Conservation (phyloP, 2,888 invertebrate species). For the Aleiodes alternator region DNA sequence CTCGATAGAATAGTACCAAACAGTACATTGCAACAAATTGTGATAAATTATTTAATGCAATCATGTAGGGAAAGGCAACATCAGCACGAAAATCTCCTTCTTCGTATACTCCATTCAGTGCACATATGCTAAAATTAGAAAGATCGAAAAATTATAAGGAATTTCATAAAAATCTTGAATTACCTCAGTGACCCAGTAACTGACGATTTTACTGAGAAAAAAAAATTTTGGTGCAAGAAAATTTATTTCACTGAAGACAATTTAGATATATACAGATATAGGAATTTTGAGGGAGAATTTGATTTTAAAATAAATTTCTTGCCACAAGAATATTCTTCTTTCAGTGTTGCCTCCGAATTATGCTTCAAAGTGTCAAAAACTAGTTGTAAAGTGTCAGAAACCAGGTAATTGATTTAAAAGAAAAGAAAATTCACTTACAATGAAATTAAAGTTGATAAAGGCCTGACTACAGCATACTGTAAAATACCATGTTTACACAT, state of each 20-base stretch:
- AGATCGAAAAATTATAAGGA: not conserved
- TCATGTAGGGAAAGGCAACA: conserved; percentile 93
- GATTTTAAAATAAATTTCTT: no score
- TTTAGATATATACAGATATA: no score
- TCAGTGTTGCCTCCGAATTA: no score
- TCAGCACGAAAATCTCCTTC: conserved; percentile 92
- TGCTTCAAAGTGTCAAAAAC: no score
- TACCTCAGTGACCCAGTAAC: not conserved
- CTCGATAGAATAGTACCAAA: conserved; percentile 93
- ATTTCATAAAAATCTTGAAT: no score
- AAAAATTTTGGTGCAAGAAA: not conserved
- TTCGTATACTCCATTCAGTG: conserved; percentile 89
- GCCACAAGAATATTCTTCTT: no score
- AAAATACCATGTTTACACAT: conserved; percentile 97
- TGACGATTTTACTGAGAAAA: conserved; percentile 9
- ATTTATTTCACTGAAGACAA: no score
- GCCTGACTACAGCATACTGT: conserved; percentile 95
- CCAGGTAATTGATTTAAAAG: not conserved
- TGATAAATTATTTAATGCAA: conserved; percentile 92
- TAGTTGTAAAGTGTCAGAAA: no score
- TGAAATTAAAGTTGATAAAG: conserved; percentile 91
- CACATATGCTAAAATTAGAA: conserved; percentile 84
- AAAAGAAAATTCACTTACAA: conserved; percentile 80
- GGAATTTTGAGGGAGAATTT: no score
- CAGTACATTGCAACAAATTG: conserved; percentile 98